These are phyloP conservation scores for Lithobates sylvaticus DNA, from an alignment of 2,797 vertebrate genomes.

Conservation along the genomic window DNA sequence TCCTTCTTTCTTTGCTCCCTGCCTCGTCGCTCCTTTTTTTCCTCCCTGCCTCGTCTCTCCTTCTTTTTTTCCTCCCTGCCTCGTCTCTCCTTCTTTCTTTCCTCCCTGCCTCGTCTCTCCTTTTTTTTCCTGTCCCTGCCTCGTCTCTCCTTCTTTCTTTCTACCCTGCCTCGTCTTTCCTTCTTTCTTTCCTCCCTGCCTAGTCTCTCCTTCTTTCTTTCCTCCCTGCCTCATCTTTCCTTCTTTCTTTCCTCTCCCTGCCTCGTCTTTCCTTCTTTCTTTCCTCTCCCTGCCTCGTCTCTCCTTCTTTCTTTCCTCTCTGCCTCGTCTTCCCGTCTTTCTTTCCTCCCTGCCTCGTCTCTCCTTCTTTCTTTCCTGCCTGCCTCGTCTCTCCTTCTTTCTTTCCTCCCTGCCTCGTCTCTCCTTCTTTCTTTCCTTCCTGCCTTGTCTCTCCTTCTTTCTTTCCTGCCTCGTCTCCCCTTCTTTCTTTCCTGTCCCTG, in stretches of 20 bases:
- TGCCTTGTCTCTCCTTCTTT: neutral
- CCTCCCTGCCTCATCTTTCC: neutral
- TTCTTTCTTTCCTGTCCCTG: neutral
- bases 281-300: too few relatives aligned
- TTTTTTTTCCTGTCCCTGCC: neutral
- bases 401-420: neutral
- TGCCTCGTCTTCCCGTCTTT: neutral
- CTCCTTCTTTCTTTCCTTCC: neutral
- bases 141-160: neutral
- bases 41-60: neutral
- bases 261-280: too few relatives aligned
- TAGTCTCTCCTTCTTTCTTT: neutral
- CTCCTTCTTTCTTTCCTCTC: too few relatives aligned
- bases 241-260: neutral
- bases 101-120: neutral
- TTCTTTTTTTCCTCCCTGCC: neutral
- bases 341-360: neutral
- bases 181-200: neutral
- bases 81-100: neutral
- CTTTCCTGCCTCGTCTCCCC: too few relatives aligned
- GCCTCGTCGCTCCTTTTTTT: too few relatives aligned
- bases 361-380: neutral
- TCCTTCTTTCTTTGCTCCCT: neutral
- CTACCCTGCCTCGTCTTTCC: too few relatives aligned
- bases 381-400: neutral